Percentiles rank a stretch among this genome's conserved stretches.
phyloP scores from a whole-genome alignment of 2,888 invertebrate species.

The Pterobdella sp. region DNA sequence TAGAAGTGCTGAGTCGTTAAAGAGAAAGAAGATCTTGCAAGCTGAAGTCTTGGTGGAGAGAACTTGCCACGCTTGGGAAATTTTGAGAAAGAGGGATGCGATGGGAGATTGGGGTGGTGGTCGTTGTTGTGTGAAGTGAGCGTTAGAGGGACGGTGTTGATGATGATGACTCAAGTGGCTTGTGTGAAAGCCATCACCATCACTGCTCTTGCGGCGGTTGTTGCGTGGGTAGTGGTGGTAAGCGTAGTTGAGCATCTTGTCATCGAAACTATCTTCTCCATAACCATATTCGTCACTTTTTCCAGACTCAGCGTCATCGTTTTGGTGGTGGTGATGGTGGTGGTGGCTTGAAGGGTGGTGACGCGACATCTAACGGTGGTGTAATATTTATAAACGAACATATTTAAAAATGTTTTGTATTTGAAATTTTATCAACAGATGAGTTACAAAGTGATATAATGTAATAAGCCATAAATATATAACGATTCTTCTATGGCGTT shows the following conservation, averaged over 20 bases:
- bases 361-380: neutral
- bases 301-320: constrained; percentile 19
- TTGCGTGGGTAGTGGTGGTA: constrained; percentile 16
- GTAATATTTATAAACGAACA: no score
- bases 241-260: constrained; percentile 22
- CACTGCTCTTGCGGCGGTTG: neutral
- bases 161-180: constrained; percentile 13
- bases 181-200: constrained; percentile 1
- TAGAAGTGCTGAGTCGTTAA: constrained; percentile 21
- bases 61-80: neutral
- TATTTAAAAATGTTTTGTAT: no score
- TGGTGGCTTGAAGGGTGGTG: neutral
- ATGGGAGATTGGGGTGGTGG: constrained; percentile 9
- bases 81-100: constrained; percentile 1
- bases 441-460: no score
- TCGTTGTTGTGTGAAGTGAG: constrained; percentile 14
- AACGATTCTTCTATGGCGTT: no score
- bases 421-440: no score
- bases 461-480: no score
- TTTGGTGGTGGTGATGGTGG: constrained; percentile 7
- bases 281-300: constrained; percentile 27
- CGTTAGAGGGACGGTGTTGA: constrained; percentile 7
- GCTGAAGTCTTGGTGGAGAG: constrained; percentile 15
- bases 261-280: constrained; percentile 20
- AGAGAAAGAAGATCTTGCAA: constrained; percentile 22